A percentile compares a stretch with the other conserved stretches of the same genome.
phyloP scores from a whole-genome alignment of 2,797 vertebrate genomes.

The Denticeps clupeoides region DNA sequence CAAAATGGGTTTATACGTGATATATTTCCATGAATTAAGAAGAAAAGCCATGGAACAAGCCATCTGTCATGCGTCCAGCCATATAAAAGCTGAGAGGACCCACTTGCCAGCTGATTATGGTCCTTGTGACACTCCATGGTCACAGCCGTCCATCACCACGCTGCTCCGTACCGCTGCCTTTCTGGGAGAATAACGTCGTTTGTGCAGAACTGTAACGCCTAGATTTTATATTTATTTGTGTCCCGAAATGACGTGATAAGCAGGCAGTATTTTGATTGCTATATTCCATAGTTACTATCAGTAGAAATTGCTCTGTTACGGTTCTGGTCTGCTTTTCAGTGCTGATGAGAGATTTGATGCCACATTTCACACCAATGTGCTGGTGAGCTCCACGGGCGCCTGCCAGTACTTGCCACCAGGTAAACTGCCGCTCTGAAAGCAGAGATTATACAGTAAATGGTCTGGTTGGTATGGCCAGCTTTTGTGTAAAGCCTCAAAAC shows the following conservation, averaged over 20 bases:
- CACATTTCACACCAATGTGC: slow-evolving; percentile 81
- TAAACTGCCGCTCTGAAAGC: slow-evolving; percentile 39
- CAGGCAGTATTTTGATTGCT: no score
- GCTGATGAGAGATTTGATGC: slow-evolving; percentile 87
- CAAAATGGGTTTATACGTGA: background rate
- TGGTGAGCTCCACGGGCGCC: slow-evolving; percentile 72
- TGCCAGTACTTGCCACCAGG: slow-evolving; percentile 84
- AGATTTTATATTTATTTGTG: no score
- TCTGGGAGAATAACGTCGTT: no score
- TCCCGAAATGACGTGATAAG: no score
- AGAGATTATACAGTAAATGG: background rate
- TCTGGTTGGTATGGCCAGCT: background rate
- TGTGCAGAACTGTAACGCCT: no score
- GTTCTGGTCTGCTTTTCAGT: slow-evolving; percentile 50
- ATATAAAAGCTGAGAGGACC: background rate
- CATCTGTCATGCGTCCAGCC: no score
- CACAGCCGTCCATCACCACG: no score
- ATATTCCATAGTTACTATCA: no score
- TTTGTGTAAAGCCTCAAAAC: background rate
- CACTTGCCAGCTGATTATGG: background rate
- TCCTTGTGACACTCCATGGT: no score
- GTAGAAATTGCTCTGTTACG: no score
- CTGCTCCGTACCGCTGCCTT: no score
- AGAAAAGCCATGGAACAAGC: no score
- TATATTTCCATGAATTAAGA: background rate